phyloP scores from a whole-genome alignment of 2,797 vertebrate species.

The Salarias fasciatus region DNA sequence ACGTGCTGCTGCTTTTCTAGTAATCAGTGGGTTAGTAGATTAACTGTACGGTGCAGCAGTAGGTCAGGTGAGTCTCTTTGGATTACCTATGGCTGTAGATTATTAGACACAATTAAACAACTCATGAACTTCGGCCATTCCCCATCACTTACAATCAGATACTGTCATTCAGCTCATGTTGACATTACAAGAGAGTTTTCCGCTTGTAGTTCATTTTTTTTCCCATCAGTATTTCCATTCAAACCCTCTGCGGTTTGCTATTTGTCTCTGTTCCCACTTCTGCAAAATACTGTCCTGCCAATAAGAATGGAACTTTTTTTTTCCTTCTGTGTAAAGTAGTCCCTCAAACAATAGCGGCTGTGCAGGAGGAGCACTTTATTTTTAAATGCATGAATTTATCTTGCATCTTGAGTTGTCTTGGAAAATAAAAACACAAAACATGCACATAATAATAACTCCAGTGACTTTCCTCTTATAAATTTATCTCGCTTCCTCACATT shows the following conservation, averaged over 20 bases:
- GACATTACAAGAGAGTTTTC: neutral
- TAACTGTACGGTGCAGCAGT: too few relatives aligned
- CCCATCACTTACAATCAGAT: neutral
- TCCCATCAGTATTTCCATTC: conserved; percentile 1
- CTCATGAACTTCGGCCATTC: conserved; percentile 17
- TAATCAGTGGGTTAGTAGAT: neutral
- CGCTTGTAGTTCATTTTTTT: too few relatives aligned
- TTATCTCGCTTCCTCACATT: too few relatives aligned
- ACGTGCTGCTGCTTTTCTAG: neutral
- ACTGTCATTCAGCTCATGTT: neutral
- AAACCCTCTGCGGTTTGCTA: neutral
- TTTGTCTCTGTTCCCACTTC: neutral
- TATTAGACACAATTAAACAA: conserved; percentile 12
- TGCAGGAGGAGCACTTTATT: too few relatives aligned
- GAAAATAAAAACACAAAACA: too few relatives aligned
- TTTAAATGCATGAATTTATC: too few relatives aligned
- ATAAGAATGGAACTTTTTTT: neutral
- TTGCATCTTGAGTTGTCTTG: too few relatives aligned
- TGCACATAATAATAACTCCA: too few relatives aligned
- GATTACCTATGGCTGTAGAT: conserved; percentile 1
- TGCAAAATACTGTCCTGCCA: neutral
- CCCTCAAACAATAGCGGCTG: too few relatives aligned
- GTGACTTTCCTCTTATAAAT: too few relatives aligned
- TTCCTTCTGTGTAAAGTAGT: neutral
- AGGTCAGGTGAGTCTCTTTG: too few relatives aligned